These are phyloP conservation scores for Meriones unguiculatus DNA, from an alignment of 2,113 vertebrate species.

Conservation along the genomic window DNA sequence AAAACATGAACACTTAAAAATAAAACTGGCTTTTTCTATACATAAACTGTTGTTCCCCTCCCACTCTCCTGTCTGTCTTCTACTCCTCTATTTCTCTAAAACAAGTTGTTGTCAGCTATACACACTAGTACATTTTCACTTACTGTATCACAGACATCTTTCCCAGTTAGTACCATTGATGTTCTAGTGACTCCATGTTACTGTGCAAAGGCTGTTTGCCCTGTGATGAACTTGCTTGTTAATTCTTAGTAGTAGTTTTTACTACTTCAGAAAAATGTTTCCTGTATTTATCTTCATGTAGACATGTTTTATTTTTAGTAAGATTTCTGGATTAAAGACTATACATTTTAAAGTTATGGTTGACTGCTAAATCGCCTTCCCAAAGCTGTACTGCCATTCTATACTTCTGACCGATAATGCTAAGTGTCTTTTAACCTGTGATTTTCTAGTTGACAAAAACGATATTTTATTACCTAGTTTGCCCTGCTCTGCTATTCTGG, in stretches of 20 bases:
- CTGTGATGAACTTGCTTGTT: neutral
- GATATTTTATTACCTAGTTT: neutral
- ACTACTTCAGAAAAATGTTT: neutral
- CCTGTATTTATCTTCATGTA: neutral
- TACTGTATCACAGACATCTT: neutral
- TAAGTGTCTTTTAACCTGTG: constrained; percentile 20
- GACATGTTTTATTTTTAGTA: neutral
- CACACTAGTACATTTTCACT: too few relatives aligned
- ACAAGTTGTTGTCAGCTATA: neutral
- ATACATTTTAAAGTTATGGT: neutral
- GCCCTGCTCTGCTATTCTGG: neutral
- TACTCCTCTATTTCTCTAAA: neutral
- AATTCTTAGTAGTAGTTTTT: constrained; percentile 18
- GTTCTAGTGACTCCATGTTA: neutral
- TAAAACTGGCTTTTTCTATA: neutral
- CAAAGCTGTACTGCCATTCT: neutral
- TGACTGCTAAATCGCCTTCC: neutral
- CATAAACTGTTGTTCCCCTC: too few relatives aligned
- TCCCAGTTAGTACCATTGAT: neutral
- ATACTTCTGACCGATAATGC: neutral
- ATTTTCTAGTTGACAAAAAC: constrained; percentile 42
- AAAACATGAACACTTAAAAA: neutral
- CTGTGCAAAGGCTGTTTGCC: neutral
- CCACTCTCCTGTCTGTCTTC: neutral
- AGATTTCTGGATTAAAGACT: constrained; percentile 40